Conservation (phyloP, 2,797 vertebrate species). For the Pipistrellus nathusii region DNA sequence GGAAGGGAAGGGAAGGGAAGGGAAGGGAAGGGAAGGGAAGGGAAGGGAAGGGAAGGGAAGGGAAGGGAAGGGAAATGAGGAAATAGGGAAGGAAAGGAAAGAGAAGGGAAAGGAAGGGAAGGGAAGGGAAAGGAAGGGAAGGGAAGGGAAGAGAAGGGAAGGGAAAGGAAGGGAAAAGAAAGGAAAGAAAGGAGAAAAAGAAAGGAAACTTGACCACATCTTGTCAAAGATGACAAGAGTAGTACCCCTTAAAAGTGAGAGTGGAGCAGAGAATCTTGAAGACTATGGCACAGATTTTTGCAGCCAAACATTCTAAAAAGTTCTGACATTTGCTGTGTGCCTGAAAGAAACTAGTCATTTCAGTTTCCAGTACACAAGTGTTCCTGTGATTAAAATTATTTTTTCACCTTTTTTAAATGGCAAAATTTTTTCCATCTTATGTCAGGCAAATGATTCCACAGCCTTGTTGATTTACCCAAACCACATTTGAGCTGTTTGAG, state of each 20-base stretch:
- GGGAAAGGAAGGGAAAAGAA: background rate
- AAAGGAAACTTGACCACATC: background rate
- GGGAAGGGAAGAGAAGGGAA: background rate
- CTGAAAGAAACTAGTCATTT: slow-evolving; percentile 13
- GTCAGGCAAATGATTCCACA: background rate
- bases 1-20: too few relatives aligned
- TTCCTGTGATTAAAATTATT: background rate
- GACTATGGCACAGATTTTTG: background rate
- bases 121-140: background rate
- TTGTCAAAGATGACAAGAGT: background rate
- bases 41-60: background rate
- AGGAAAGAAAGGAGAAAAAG: background rate
- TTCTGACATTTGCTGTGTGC: background rate
- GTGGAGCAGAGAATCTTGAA: background rate
- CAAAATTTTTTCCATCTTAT: background rate
- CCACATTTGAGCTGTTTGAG: background rate
- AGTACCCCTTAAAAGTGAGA: background rate
- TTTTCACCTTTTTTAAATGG: background rate
- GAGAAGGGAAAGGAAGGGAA: too few relatives aligned
- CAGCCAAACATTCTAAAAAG: background rate
- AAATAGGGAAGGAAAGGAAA: fast-evolving
- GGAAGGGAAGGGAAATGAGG: background rate
- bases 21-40: background rate
- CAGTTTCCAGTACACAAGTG: background rate
- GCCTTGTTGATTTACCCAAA: slow-evolving; percentile 18